phyloP scores from a whole-genome alignment of 1,140 invertebrate genomes.

The Asbolus verrucosus region DNA sequence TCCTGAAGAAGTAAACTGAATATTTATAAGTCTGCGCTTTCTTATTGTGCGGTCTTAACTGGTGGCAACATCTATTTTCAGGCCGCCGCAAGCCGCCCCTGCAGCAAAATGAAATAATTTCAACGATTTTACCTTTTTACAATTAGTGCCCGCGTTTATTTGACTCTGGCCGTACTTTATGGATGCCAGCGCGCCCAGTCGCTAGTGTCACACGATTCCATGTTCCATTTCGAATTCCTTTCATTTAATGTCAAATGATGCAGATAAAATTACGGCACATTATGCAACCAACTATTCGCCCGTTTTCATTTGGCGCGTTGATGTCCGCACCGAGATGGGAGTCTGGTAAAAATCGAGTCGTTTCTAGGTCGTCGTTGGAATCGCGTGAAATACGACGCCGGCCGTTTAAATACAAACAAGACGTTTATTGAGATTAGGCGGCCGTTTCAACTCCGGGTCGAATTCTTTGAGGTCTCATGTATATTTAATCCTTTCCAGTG shows the following conservation, averaged over 20 bases:
- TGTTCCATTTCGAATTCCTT: constrained; percentile 47
- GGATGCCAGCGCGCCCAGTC: constrained; percentile 27
- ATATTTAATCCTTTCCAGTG: constrained; percentile 46
- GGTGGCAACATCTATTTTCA: constrained; percentile 31
- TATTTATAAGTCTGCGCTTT: constrained; percentile 27
- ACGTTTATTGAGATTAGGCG: constrained; percentile 37
- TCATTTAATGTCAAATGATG: constrained; percentile 41
- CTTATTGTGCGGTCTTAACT: constrained; percentile 20
- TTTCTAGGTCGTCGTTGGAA: no score
- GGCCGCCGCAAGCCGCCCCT: neutral
- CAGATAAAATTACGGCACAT: constrained; percentile 16
- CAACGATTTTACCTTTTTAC: constrained; percentile 20
- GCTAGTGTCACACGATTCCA: no score
- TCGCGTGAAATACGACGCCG: neutral
- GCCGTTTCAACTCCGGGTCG: constrained; percentile 21
- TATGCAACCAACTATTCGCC: neutral
- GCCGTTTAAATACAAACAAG: constrained; percentile 33
- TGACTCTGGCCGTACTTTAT: constrained; percentile 54
- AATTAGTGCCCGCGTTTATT: constrained; percentile 54
- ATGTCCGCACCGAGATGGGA: neutral
- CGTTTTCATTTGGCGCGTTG: neutral
- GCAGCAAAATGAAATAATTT: constrained; percentile 7
- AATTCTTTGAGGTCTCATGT: constrained; percentile 49
- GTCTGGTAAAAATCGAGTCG: neutral
- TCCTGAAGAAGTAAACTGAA: no score